Evolutionary conservation across 2,113 vertebrate genomes (phyloP).

Genomic region (Morone chrysops): DNA sequence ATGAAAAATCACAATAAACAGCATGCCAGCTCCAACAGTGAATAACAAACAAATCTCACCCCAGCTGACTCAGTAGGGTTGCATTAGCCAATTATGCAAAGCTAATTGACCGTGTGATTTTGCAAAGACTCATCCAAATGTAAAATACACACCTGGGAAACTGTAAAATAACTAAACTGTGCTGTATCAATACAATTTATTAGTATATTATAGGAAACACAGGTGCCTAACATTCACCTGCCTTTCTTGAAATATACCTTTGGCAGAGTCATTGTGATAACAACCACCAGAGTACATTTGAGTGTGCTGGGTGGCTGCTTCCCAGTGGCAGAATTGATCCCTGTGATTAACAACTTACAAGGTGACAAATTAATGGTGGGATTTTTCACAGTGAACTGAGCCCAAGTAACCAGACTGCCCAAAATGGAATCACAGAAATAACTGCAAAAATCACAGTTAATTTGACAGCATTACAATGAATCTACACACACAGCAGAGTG

Average conservation of each 20-base stretch:
- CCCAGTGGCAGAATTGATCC: conserved; percentile 40
- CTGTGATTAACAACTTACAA: conserved; percentile 26
- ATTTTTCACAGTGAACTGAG: conserved; percentile 49
- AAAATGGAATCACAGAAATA: conserved; percentile 31
- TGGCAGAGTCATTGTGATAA: conserved; percentile 24
- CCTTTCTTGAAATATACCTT: conserved; percentile 1
- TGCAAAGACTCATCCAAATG: conserved; percentile 37
- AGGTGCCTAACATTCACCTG: background rate
- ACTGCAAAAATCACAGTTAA: conserved; percentile 8
- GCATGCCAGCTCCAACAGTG: conserved; percentile 68
- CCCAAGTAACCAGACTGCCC: conserved; percentile 24
- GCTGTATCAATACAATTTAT: background rate
- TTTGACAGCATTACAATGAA: background rate
- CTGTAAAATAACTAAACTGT: conserved; percentile 5
- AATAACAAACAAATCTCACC: conserved; percentile 77
- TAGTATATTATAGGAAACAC: background rate
- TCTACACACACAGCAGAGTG: background rate
- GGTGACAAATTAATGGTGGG: conserved; percentile 51
- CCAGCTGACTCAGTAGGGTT: conserved; percentile 60
- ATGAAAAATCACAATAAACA: conserved; percentile 65
- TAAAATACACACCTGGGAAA: conserved; percentile 38
- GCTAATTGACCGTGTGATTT: conserved; percentile 50
- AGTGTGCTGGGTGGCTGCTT: conserved; percentile 29
- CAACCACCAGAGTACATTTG: background rate
- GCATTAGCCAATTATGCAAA: conserved; percentile 62